Evolutionary conservation across 2,888 invertebrate genomes (phyloP).

Genomic region (Zaprionus bogoriensis): DNA sequence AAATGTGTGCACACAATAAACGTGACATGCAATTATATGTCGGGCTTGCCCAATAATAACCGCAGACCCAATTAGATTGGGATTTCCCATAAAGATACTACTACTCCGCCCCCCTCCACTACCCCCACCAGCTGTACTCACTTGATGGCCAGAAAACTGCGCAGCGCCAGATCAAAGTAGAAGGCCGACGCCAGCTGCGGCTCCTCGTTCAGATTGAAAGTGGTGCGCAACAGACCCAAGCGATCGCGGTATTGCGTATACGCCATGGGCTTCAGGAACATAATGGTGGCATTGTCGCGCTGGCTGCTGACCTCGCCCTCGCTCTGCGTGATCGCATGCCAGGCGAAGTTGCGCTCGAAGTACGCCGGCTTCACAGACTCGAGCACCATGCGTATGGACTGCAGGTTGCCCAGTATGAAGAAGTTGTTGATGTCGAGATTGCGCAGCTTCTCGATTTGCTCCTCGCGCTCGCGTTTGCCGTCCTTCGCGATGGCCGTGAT

Average conservation of each 20-base stretch:
- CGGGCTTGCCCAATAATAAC: background rate
- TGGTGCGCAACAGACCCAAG: conserved; percentile 87
- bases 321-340: conserved; percentile 92
- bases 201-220: conserved; percentile 87
- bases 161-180: conserved; percentile 92
- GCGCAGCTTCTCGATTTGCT: conserved; percentile 88
- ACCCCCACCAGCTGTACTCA: conserved; percentile 80
- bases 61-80: conserved; percentile 1
- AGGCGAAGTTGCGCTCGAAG: conserved; percentile 92
- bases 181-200: conserved; percentile 92
- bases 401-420: conserved; percentile 90
- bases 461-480: conserved; percentile 84
- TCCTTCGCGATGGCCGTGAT: conserved; percentile 88
- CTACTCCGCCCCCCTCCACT: no score
- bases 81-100: background rate
- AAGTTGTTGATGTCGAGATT: conserved; percentile 94
- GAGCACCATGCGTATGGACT: conserved; percentile 88
- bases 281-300: conserved; percentile 90
- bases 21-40: background rate
- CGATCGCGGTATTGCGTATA: conserved; percentile 88
- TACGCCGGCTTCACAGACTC: conserved; percentile 88
- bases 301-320: conserved; percentile 89
- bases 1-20: background rate
- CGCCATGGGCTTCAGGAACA: conserved; percentile 89
- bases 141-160: conserved; percentile 89